Evolutionary conservation across 2,113 vertebrate genomes (phyloP).

Genomic region (Cyanistes caeruleus): DNA sequence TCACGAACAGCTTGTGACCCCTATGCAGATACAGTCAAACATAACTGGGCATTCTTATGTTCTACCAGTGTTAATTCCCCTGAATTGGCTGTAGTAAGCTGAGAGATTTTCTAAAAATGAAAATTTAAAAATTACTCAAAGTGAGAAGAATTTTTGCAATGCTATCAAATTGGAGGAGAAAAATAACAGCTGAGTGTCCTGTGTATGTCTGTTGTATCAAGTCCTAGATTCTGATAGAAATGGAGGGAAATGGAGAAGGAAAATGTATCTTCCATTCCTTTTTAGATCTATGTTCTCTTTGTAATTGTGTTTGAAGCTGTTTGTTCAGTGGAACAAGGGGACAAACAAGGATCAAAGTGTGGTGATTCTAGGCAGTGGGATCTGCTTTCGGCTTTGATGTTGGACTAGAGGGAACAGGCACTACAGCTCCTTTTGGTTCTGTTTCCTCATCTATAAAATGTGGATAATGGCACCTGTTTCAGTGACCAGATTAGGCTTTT

Average conservation of each 20-base stretch:
- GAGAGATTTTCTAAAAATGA: background rate
- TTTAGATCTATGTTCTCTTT: background rate
- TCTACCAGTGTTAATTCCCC: background rate
- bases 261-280: background rate
- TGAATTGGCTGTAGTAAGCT: background rate
- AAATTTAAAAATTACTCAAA: fast-evolving
- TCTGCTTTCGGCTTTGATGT: background rate
- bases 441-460: slow-evolving; percentile 8
- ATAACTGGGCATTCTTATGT: background rate
- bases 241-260: background rate
- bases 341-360: background rate
- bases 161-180: background rate
- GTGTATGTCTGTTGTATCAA: background rate
- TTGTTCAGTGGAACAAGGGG: background rate
- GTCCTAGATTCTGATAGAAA: background rate
- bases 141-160: background rate
- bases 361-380: background rate
- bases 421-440: background rate
- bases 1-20: background rate
- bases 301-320: background rate
- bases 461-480: background rate
- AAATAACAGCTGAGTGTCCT: background rate
- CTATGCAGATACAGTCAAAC: background rate
- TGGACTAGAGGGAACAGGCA: background rate
- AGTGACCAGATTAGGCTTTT: background rate